A percentile compares a stretch with the other conserved stretches of the same genome.
These are phyloP conservation scores for Lutjanus campechanus DNA, from an alignment of 2,797 vertebrate species.

Conservation along the genomic window DNA sequence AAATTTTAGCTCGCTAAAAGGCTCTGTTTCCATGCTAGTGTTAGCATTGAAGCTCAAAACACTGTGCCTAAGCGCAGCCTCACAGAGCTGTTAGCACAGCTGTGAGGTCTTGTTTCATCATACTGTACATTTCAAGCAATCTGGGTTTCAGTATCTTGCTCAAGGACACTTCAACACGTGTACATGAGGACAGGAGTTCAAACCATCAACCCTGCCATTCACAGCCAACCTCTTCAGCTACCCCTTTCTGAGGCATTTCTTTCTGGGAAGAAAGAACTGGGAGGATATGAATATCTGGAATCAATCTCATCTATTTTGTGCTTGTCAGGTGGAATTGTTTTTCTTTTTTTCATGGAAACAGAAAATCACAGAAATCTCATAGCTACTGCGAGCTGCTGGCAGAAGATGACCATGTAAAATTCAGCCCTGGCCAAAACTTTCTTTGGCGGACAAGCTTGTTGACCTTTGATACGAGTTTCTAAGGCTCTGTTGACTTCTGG, in stretches of 20 bases:
- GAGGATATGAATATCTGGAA: not conserved
- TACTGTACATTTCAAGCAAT: no score
- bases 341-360: conserved; percentile 2
- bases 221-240: not conserved
- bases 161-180: conserved; percentile 18
- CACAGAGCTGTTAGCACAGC: no score
- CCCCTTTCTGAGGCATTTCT: not conserved
- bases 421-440: conserved; percentile 24
- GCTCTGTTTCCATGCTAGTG: not conserved
- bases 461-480: conserved; percentile 12
- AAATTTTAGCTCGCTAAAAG: not conserved
- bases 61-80: not conserved
- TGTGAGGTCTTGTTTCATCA: no score
- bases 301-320: conserved; percentile 14
- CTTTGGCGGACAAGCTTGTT: conserved; percentile 15
- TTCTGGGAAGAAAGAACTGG: not conserved
- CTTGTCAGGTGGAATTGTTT: conserved; percentile 7
- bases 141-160: not conserved
- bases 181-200: not conserved
- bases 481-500: not conserved
- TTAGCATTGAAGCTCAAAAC: conserved; percentile 10
- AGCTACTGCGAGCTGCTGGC: conserved; percentile 24
- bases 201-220: not conserved
- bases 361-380: conserved; percentile 7
- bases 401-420: not conserved